Base-by-base conservation (phyloP, 2,113 vertebrate genomes). In the Rhynchopsitta pachyrhyncha region DNA sequence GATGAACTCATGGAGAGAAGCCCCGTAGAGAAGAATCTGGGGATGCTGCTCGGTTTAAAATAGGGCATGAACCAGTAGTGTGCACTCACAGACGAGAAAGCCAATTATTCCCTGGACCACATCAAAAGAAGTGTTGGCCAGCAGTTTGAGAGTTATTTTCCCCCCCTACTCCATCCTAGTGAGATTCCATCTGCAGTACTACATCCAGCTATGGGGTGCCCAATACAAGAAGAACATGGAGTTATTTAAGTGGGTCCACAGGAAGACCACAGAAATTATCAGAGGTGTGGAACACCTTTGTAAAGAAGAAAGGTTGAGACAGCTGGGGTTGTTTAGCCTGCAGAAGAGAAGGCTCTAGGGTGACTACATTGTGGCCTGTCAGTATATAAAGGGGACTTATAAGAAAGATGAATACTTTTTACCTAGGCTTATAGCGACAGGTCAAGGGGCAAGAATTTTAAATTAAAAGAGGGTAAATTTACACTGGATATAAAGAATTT, bases 161-260 rank as follows among this genome's bases (percentile, higher is more conserved):
- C 2, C 4, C 5, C 9, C 39, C 19, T 60, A 10, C 12, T 42
- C 13, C 0, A 1, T 28, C 35, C 13, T 67, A 4, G 0, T 74
- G n/a, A 57, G 9, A 35, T 5, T 10, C 6, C 1, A 25, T 13
- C 23, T 44, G 8, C 10, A 67, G 17, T 22, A 29, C 6, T 46
- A 4, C 6, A 0, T 37, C 13, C n/a, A 27, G 3, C 27, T 52
- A 27, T 78, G 25, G 22, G 6, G 5, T 12, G 13, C 4, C 11
- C 13, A 47, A 13, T 2, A 57, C 10, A 41, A 41, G 20, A 63
- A 50, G 3, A 7, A 41, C 28, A 24, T 8, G 5, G 4, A 66
- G 1, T 2, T 57, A 3, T 74, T 42, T 18, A 16, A 19, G 4
- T 19, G 6, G 18, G 33, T 31, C 9, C 23, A 66, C 23, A 66